Conservation (phyloP, 2,888 invertebrate species). For the Hydriomena furcata region DNA sequence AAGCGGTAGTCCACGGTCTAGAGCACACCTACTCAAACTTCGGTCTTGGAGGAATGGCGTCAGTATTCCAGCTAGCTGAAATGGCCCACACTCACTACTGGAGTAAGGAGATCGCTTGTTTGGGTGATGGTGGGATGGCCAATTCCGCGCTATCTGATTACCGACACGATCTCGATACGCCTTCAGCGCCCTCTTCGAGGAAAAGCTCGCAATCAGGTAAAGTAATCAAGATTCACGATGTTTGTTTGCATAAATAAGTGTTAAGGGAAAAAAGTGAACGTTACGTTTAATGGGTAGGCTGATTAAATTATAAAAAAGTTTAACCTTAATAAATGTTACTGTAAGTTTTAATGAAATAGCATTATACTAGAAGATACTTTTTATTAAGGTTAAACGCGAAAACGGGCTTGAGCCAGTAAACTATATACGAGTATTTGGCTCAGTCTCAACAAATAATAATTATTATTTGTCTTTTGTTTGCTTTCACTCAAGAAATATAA, state of each 20-base stretch:
- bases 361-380: no score
- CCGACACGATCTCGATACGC: conserved; percentile 61
- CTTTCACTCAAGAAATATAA: no score
- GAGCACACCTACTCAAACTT: conserved; percentile 96
- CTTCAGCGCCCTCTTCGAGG: conserved; percentile 82
- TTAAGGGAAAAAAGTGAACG: background rate
- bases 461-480: no score
- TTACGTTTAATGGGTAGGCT: background rate
- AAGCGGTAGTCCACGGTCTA: conserved; percentile 94
- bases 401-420: no score
- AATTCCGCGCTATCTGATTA: conserved; percentile 64
- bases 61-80: conserved; percentile 98
- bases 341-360: no score
- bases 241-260: no score
- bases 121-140: conserved; percentile 73
- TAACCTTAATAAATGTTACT: no score
- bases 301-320: background rate
- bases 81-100: conserved; percentile 99
- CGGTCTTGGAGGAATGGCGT: conserved; percentile 98
- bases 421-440: no score
- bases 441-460: no score
- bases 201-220: conserved; percentile 87
- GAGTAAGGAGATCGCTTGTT: conserved; percentile 91
- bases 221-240: no score
- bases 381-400: no score